These are phyloP conservation scores for Ectemnius lituratus DNA, from an alignment of 2,888 invertebrate species.

Conservation along the genomic window DNA sequence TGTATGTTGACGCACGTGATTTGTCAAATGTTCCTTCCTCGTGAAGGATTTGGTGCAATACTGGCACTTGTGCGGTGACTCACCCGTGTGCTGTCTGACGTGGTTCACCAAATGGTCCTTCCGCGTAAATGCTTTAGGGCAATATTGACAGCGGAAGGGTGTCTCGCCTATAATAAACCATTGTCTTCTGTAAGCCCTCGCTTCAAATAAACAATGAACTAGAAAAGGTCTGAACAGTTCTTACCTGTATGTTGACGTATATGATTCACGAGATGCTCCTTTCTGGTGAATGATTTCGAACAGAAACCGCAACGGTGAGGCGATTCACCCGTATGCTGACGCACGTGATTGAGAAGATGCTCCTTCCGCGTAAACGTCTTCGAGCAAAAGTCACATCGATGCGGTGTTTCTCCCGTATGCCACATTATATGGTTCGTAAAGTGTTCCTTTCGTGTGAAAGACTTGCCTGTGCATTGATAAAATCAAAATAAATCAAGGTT, in stretches of 20 bases:
- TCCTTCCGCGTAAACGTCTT: slow-evolving; percentile 89
- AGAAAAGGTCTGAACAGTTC: slow-evolving; percentile 48
- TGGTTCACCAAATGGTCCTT: slow-evolving; percentile 90
- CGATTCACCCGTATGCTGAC: slow-evolving; percentile 89
- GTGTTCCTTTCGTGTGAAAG: slow-evolving; percentile 93
- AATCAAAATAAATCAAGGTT: slow-evolving; percentile 39
- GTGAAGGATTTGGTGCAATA: slow-evolving; percentile 89
- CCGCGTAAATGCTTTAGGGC: slow-evolving; percentile 91
- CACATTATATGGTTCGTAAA: slow-evolving; percentile 94
- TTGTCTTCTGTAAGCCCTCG: slow-evolving; percentile 40
- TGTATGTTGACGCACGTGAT: slow-evolving; percentile 92
- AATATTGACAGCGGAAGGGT: slow-evolving; percentile 89
- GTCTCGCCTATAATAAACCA: slow-evolving; percentile 80
- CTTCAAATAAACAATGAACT: neutral
- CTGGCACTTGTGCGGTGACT: slow-evolving; percentile 88
- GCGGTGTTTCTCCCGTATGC: slow-evolving; percentile 90
- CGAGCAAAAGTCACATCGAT: slow-evolving; percentile 88
- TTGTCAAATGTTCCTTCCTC: slow-evolving; percentile 89
- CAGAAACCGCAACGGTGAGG: slow-evolving; percentile 92
- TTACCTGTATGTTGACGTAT: slow-evolving; percentile 87
- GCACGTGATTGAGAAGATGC: slow-evolving; percentile 87
- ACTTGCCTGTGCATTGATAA: slow-evolving; percentile 80
- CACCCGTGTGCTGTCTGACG: slow-evolving; percentile 86
- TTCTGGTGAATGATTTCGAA: slow-evolving; percentile 91
- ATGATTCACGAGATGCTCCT: slow-evolving; percentile 92